Conservation (phyloP, 2,113 vertebrate genomes). For the Cheirogaleus medius region DNA sequence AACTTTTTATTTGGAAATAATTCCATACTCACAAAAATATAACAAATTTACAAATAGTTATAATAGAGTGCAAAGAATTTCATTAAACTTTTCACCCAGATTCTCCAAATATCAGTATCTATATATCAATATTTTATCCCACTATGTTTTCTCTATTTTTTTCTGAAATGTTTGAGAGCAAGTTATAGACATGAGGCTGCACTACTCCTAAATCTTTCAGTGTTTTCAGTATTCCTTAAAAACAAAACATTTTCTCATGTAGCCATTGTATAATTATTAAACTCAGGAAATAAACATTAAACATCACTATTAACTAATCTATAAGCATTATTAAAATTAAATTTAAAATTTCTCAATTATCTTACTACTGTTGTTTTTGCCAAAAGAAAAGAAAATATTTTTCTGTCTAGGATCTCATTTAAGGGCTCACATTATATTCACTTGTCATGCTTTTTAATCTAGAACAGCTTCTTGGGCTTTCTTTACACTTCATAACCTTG, state of each 20-base stretch:
- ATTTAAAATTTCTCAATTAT: neutral
- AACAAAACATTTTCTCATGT: neutral
- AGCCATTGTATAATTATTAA: neutral
- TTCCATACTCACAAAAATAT: neutral
- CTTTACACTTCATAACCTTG: neutral
- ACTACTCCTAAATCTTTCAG: neutral
- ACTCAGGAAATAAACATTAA: neutral
- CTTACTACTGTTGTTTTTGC: neutral
- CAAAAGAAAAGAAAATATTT: neutral
- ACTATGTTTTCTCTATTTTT: neutral
- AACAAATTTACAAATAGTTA: neutral
- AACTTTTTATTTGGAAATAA: neutral
- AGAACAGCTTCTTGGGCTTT: neutral
- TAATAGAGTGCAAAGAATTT: neutral
- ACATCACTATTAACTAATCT: neutral
- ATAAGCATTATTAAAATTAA: neutral
- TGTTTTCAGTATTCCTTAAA: neutral
- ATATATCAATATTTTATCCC: neutral
- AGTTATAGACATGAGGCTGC: neutral
- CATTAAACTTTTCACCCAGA: neutral
- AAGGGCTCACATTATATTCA: neutral
- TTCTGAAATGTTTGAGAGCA: neutral
- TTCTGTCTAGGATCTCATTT: neutral
- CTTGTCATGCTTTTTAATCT: neutral
- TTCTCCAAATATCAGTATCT: neutral